phyloP scores from a whole-genome alignment of 2,888 invertebrate species.

The Agonopterix arenella region DNA sequence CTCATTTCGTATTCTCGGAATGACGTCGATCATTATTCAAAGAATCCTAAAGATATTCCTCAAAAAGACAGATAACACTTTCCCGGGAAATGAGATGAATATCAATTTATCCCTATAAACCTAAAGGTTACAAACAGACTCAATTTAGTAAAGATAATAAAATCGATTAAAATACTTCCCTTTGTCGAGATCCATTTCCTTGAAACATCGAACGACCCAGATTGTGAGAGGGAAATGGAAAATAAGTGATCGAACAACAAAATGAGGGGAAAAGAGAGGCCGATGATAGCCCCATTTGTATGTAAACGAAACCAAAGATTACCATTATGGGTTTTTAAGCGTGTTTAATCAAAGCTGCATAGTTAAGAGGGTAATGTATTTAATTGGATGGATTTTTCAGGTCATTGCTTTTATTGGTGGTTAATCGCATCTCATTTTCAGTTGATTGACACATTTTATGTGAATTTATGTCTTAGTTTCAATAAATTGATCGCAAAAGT shows the following conservation, averaged over 20 bases:
- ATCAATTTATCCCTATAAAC: not conserved
- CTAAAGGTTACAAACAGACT: not conserved
- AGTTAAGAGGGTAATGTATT: too few relatives aligned
- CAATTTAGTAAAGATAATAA: slow-evolving; percentile 18
- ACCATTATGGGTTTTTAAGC: slow-evolving; percentile 12
- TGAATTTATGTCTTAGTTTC: too few relatives aligned
- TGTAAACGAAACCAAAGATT: slow-evolving; percentile 34
- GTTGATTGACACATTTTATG: too few relatives aligned
- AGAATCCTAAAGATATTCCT: slow-evolving; percentile 4
- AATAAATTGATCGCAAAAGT: too few relatives aligned
- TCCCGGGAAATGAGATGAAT: slow-evolving; percentile 1
- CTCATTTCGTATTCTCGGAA: too few relatives aligned
- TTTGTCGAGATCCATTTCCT: slow-evolving; percentile 22
- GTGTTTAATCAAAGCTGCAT: too few relatives aligned
- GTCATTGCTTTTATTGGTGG: too few relatives aligned
- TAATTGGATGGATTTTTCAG: too few relatives aligned
- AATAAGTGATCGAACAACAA: slow-evolving; percentile 41
- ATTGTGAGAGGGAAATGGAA: slow-evolving; percentile 41
- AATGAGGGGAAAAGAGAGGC: slow-evolving; percentile 28
- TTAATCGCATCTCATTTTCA: too few relatives aligned
- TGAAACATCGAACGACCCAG: slow-evolving; percentile 31
- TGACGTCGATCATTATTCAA: not conserved
- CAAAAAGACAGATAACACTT: slow-evolving; percentile 4
- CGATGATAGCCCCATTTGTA: slow-evolving; percentile 40
- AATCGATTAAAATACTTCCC: slow-evolving; percentile 24